Base-by-base conservation (phyloP, 2,113 vertebrate species). In the Leucopsar rothschildi region DNA sequence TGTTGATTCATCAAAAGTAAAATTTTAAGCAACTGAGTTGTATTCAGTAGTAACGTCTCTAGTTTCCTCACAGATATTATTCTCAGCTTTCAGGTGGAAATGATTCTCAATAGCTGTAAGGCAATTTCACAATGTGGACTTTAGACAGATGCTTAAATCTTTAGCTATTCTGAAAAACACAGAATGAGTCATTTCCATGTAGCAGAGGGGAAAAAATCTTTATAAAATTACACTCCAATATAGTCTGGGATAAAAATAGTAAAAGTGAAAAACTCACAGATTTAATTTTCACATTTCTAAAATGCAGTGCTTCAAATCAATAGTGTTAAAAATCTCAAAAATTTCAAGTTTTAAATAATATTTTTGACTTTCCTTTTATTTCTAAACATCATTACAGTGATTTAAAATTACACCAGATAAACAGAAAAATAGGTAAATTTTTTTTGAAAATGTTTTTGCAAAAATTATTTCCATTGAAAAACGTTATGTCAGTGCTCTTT, bases 171-270 rank as follows among this genome's bases (percentile, higher is more conserved):
- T 73, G 59, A 90, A 92, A 92, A 95, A 55, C 53, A 68, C 6
- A 68, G 64, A 64, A 76, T 90, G 66, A 94, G 42, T 93, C 53
- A 94, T 93, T 94, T 76, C 69, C 50, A 87, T 88, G 37, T 65
- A 95, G 45, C 53, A 91, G 40, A 90, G 42, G 22, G 47, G 20
- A 12, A 66, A 75, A 87, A 90, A 82, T 53, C n/a, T 85, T 86
- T 79, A 85, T 64, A 64, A 94, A 91, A 65, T 57, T 87, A 64
- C 25, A 49, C 12, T 78, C 31, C 59, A 56, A 80, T 15, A 57
- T 28, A 85, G 31, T 85, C 63, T 87, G 22, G 10, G 28, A 88
- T 85, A 91, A 93, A 95, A 88, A 93, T 72, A 85, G 24, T 44
- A 85, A 84, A 40, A 56, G 23, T 72, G n/a, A 49, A 87, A 89